A percentile compares a stretch with the other conserved stretches of the same genome.
phyloP scores from a whole-genome alignment of 2,797 vertebrate species.

The Myripristis jacobus region DNA sequence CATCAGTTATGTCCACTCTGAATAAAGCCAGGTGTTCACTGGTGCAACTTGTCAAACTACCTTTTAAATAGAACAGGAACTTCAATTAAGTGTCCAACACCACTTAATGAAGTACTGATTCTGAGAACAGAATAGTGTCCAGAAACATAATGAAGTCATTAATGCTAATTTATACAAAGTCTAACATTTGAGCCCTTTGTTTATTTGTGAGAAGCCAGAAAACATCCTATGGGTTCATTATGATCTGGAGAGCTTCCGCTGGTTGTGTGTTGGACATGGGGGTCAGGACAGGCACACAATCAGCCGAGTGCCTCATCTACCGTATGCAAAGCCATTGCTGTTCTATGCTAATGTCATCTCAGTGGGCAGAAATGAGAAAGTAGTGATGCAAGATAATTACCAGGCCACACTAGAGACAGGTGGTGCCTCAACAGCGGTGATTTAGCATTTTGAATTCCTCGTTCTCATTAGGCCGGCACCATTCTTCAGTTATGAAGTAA shows the following conservation, averaged over 20 bases:
- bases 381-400: slow-evolving; percentile 79
- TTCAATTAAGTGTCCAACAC: slow-evolving; percentile 77
- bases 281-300: slow-evolving; percentile 74
- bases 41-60: slow-evolving; percentile 71
- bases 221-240: slow-evolving; percentile 81
- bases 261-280: slow-evolving; percentile 69
- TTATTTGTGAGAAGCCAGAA: slow-evolving; percentile 77
- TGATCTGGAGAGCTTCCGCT: slow-evolving; percentile 67
- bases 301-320: slow-evolving; percentile 68
- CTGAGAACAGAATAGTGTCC: slow-evolving; percentile 71
- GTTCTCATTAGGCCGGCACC: slow-evolving; percentile 67
- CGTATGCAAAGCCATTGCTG: slow-evolving; percentile 63
- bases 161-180: slow-evolving; percentile 83
- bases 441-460: slow-evolving; percentile 76
- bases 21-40: slow-evolving; percentile 67
- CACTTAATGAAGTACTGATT: slow-evolving; percentile 80
- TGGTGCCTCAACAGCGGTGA: slow-evolving; percentile 72
- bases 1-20: slow-evolving; percentile 51
- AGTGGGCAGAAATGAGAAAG: slow-evolving; percentile 75
- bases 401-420: slow-evolving; percentile 76
- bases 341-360: slow-evolving; percentile 78
- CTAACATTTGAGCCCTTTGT: slow-evolving; percentile 82
- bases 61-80: slow-evolving; percentile 77
- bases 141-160: slow-evolving; percentile 80
- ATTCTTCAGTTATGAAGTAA: slow-evolving; percentile 67